Base-by-base conservation (phyloP, 2,797 vertebrate genomes). In the Gymnopithys bicolor region DNA sequence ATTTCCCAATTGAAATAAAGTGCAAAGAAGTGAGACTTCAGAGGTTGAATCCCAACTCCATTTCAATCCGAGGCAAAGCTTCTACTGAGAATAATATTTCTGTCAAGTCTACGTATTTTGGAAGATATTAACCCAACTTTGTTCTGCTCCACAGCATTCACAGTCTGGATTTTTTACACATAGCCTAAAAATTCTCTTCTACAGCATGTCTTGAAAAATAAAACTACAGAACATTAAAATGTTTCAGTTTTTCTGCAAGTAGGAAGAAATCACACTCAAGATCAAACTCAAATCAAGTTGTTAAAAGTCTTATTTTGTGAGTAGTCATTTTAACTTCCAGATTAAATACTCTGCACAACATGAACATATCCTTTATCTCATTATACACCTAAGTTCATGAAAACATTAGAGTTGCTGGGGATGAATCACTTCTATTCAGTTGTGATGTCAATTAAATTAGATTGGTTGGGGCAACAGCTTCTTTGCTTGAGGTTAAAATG, bases 341-440 rank as follows among this genome's bases (percentile, higher is more conserved):
- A 39, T 62, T 63, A 95, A 94, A 89, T 89, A 89, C 59, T 88
- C 60, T 81, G 12, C 71, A 69, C 6, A 17, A 82, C 41, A 95
- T 43, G 70, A 80, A 75, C 48, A 19, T 82, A 68, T 10, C 12
- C 60, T 85, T 93, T 94, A 39, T 74, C 58, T 89, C 68, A 56
- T 75, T 95, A 89, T 46, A 22, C 48, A 68, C 45, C 55, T 77
- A 81, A 86, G n/a, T 80, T 90, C 92, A 85, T 63, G 45, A 94
- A 96, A 93, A 51, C 49, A 62, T 93, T 51, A 60, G 27, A 64
- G 41, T 23, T 82, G 27, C 13, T 53, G 71, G 30, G 55, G 24
- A 82, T 78, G 22, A 95, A 67, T 79, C 60, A 70, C 35, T 89
- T 90, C n/a, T 95, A 25, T 64, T 94, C 77, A 78, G 24, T n/a